phyloP scores from a whole-genome alignment of 2,113 vertebrate species.

The Xiphophorus maculatus region DNA sequence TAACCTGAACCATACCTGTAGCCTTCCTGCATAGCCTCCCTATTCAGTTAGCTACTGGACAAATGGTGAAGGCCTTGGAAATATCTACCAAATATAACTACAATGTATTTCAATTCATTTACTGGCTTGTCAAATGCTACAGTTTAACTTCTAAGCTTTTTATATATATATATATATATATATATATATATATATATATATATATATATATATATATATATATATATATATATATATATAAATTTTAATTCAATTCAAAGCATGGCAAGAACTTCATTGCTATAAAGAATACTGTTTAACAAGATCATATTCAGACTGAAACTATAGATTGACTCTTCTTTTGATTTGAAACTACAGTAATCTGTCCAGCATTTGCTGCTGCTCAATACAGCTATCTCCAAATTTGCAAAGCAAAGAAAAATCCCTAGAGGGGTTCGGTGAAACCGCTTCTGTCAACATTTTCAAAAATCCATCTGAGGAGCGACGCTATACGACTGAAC shows the following conservation, averaged over 20 bases:
- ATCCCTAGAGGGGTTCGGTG: slow-evolving; percentile 12
- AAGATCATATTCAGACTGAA: background rate
- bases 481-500: slow-evolving; percentile 58
- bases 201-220: no score
- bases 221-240: no score
- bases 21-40: background rate
- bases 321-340: slow-evolving; percentile 8
- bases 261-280: background rate
- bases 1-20: no score
- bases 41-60: background rate
- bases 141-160: no score
- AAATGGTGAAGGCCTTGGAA: background rate
- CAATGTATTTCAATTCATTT: no score
- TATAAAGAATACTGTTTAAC: background rate
- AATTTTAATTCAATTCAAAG: background rate
- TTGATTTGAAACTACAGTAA: slow-evolving; percentile 7
- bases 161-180: no score
- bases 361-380: no score
- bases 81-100: no score
- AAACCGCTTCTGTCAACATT: slow-evolving; percentile 36
- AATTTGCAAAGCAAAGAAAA: slow-evolving; percentile 32
- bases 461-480: slow-evolving; percentile 53
- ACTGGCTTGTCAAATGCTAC: no score
- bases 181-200: no score
- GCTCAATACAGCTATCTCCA: background rate